These are phyloP conservation scores for Acronicta aceris DNA, from an alignment of 2,888 invertebrate genomes.

Conservation along the genomic window DNA sequence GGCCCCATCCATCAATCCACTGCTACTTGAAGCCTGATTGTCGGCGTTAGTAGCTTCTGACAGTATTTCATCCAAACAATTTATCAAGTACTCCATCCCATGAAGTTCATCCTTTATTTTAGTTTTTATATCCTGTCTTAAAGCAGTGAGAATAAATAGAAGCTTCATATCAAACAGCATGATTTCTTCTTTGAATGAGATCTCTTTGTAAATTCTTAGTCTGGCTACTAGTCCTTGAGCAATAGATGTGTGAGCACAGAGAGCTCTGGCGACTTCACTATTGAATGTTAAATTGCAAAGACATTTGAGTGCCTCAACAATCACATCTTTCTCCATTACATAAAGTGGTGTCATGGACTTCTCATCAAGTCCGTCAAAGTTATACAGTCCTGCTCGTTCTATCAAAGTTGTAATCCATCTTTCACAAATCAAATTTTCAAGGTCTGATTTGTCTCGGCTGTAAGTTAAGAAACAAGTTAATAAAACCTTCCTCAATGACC, in stretches of 20 bases:
- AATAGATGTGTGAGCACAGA: slow-evolving; percentile 89
- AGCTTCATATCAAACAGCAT: slow-evolving; percentile 96
- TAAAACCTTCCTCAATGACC: too few species aligned
- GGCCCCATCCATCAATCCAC: slow-evolving; percentile 58
- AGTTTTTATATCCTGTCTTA: slow-evolving; percentile 91
- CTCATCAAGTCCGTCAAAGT: slow-evolving; percentile 76
- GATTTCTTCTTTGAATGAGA: slow-evolving; percentile 91
- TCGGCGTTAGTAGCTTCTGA: slow-evolving; percentile 72
- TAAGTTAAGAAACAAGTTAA: slow-evolving; percentile 56
- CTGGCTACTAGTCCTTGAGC: slow-evolving; percentile 93
- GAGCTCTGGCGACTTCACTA: slow-evolving; percentile 79
- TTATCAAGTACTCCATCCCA: slow-evolving; percentile 91
- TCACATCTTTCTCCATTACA: slow-evolving; percentile 86
- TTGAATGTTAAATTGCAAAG: slow-evolving; percentile 97
- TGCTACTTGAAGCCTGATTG: slow-evolving; percentile 64
- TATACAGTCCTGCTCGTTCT: slow-evolving; percentile 90
- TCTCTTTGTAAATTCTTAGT: slow-evolving; percentile 91
- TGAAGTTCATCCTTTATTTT: slow-evolving; percentile 91
- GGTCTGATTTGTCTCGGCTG: slow-evolving; percentile 93
- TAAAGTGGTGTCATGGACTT: slow-evolving; percentile 72
- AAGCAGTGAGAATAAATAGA: slow-evolving; percentile 96
- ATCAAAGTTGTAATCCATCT: slow-evolving; percentile 92
- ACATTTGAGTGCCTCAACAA: slow-evolving; percentile 95
- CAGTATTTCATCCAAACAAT: slow-evolving; percentile 91
- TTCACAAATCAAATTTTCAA: slow-evolving; percentile 91